Evolutionary conservation across 2,797 vertebrate genomes (phyloP), one percentile per base, ranked within the genome.

Genomic region (Brachyrhaphis roseni): DNA sequence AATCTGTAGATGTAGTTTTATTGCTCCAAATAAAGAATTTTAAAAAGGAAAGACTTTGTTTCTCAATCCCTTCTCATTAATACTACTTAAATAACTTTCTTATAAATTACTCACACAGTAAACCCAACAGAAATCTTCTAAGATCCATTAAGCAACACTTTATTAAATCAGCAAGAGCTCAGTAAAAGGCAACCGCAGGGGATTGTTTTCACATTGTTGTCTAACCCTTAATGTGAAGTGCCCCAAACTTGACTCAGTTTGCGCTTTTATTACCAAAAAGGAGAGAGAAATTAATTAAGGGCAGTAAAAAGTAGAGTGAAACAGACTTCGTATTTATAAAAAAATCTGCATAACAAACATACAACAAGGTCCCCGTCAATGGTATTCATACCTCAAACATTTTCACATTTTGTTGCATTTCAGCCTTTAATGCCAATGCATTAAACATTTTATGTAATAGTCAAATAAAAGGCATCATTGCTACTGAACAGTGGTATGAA

Each of bases 261-360:
- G 45, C 34, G 45, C 8, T 47, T 72, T 47, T 72, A 46, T 64
- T 36, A 28, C 26, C n/a, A 72, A 47, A 72, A 72, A 8, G 11
- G n/a, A 46, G n/a, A 47, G 45, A 49, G 20, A 47, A 72, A 72
- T 66, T 72, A 72, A 72, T 72, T 18, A 47, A 72, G 45, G 28
- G 12, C 13, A 47, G 15, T 28, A 13, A 47, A 72, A 51, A 31
- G 28, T 66, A 39, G 31, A 39, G 31, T 36, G 16, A 39, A 66
- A 66, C 62, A 39, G 34, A 39, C 20, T 66, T 66, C 0, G 10
- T 39, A 18, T 20, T 23, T 66, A 18, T n/a, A 47, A 72, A 31
- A 45, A 72, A 47, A 72, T 47, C 28, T 28, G 45, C 15, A 66
- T 66, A 66, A 36, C 16, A 36, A 66, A 66, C 18, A 66, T 39